Evolutionary conservation across 1,140 invertebrate species (phyloP), one percentile per base, ranked within the genome.

Genomic region (Zophobas atratus): DNA sequence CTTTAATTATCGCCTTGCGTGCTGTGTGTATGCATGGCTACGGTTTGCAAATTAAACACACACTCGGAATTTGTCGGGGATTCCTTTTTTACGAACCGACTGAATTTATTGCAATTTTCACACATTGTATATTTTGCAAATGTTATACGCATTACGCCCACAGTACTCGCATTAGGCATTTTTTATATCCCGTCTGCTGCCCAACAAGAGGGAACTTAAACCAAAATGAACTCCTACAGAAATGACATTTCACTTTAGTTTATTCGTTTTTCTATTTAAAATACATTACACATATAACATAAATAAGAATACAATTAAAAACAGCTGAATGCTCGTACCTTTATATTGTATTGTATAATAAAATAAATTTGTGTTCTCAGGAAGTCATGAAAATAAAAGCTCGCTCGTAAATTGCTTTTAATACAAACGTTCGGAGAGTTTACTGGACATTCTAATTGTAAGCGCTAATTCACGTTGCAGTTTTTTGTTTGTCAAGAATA

Each of bases 1-100:
- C 60, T 67, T 67, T 67, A 67, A 67, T 67, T 67, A 67, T 67
- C 60, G 60, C 60, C 60, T 67, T 67, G 60, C 60, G 60, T 67
- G 60, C 33, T 67, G 60, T 32, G 60, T 32, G 34, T 35, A 6
- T 67, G 60, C 43, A 46, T 43, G 60, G 60, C 38, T 8, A 41
- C 60, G 60, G 60, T 67, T 67, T 67, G 60, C 60, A 67, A 67
- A 67, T 67, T 67, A 67, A 67, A 60, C 56, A 60, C 56, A 39
- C 3, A 4, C 60, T 20, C 60, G 60, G 39, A 67, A 67, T 43
- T 67, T 67, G 60, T 67, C 60, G 38, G 33, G 33, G 60, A 33
- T 38, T 67, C 36, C 56, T 38, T 67, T 63, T 63, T 67, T 67
- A 20, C 38, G 2, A 20, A 67, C 38, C 39, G 0, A 5, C 38